Evolutionary conservation across 2,888 invertebrate species (phyloP).

Genomic region (Lasioglossum figueresi): DNA sequence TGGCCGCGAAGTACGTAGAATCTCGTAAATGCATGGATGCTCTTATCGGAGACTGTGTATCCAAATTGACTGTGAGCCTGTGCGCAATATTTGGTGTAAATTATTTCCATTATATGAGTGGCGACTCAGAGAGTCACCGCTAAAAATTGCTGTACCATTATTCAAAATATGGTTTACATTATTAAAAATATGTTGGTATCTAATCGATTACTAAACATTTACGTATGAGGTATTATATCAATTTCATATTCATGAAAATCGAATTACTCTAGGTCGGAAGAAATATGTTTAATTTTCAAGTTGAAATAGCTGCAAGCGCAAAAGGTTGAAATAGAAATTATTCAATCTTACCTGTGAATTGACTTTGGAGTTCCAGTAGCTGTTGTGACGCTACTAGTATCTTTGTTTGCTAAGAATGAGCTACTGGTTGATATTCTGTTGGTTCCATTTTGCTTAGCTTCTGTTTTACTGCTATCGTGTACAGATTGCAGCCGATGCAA

Average conservation of each 20-base stretch:
- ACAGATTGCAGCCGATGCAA: constrained; percentile 88
- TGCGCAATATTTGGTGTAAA: constrained; percentile 9
- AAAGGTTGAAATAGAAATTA: neutral
- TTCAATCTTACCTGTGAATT: constrained; percentile 73
- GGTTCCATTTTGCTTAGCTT: constrained; percentile 82
- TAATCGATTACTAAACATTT: too few relatives aligned
- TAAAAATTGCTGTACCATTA: too few relatives aligned
- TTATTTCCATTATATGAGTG: neutral
- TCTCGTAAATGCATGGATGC: constrained; percentile 92
- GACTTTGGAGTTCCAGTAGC: constrained; percentile 78
- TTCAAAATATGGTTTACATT: too few relatives aligned
- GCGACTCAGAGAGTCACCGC: too few relatives aligned
- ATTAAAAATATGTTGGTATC: too few relatives aligned
- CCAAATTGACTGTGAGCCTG: constrained; percentile 90
- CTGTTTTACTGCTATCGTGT: constrained; percentile 81
- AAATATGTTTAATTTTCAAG: too few relatives aligned
- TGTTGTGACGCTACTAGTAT: constrained; percentile 79
- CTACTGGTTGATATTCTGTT: constrained; percentile 86
- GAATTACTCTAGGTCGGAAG: too few relatives aligned
- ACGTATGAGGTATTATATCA: too few relatives aligned
- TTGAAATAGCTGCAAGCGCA: neutral
- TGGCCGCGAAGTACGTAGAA: constrained; percentile 89
- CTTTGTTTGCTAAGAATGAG: constrained; percentile 86
- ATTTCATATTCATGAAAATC: too few relatives aligned
- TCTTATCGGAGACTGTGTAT: constrained; percentile 88